A percentile compares a stretch with the other conserved stretches of the same genome.
These are phyloP conservation scores for Catamblyrhynchus diadema DNA, from an alignment of 2,797 vertebrate genomes.

Conservation along the genomic window DNA sequence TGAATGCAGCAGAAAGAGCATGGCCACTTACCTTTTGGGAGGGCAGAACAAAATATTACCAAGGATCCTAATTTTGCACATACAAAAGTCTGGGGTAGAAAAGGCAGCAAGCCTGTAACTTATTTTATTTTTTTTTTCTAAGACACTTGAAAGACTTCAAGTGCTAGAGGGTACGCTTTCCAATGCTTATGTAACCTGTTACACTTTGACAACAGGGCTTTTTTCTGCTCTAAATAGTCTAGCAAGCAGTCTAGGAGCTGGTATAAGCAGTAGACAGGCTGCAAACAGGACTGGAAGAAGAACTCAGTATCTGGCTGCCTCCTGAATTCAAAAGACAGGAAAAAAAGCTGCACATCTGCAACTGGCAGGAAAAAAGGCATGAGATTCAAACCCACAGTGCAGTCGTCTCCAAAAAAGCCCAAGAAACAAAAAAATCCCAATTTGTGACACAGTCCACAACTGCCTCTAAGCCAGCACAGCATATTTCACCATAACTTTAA, in stretches of 20 bases:
- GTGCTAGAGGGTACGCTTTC: conserved; percentile 37
- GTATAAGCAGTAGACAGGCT: background rate
- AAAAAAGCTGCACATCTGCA: background rate
- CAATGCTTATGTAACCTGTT: conserved; percentile 43
- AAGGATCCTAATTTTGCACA: background rate
- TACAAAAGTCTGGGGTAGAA: background rate
- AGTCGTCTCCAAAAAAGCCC: background rate
- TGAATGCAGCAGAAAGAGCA: background rate
- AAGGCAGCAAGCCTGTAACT: background rate
- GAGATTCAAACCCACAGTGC: background rate
- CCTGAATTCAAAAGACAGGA: background rate
- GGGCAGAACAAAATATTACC: background rate
- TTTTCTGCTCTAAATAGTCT: conserved; percentile 4
- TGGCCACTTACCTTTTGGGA: background rate
- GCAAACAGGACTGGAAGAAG: background rate
- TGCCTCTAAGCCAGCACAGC: background rate
- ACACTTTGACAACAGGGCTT: background rate
- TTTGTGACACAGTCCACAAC: background rate
- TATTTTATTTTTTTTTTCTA: background rate
- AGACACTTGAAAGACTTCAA: conserved; percentile 1
- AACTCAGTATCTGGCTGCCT: background rate
- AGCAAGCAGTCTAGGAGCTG: background rate
- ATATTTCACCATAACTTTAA: background rate
- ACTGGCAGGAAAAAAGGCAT: background rate
- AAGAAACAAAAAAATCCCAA: background rate